Conservation (phyloP, 2,888 invertebrate species). For the Lasioglossum morio region DNA sequence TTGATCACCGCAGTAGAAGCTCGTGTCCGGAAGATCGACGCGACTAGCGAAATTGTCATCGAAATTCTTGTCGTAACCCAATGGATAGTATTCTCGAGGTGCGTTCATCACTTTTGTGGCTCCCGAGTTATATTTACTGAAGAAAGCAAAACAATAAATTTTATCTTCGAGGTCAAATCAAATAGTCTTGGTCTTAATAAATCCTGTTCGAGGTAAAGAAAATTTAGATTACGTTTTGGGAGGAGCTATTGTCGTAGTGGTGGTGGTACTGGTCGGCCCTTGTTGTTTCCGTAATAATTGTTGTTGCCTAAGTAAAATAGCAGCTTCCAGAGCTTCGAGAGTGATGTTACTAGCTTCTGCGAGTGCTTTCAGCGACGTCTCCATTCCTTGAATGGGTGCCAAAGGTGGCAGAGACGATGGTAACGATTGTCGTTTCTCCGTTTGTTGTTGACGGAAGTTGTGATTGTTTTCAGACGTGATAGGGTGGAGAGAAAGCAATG, state of each 20-base stretch:
- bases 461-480: conserved; percentile 68
- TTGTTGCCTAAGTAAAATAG: conserved; percentile 90
- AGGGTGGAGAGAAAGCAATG: conserved; percentile 79
- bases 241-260: conserved; percentile 82
- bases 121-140: conserved; percentile 76
- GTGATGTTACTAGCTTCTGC: conserved; percentile 92
- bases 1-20: conserved; percentile 94
- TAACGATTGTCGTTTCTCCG: conserved; percentile 74
- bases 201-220: neutral
- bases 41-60: conserved; percentile 94
- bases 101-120: conserved; percentile 93
- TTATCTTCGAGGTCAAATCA: neutral
- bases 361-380: conserved; percentile 86
- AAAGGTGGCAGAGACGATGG: conserved; percentile 73
- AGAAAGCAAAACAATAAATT: neutral
- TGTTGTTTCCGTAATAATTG: conserved; percentile 88
- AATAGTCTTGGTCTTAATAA: neutral
- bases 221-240: conserved; percentile 74
- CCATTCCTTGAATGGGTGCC: conserved; percentile 82
- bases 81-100: conserved; percentile 94
- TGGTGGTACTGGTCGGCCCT: conserved; percentile 85
- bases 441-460: conserved; percentile 67
- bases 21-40: conserved; percentile 93
- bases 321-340: conserved; percentile 91
- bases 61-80: conserved; percentile 95